Percentiles rank a stretch among this genome's conserved stretches.
These are phyloP conservation scores for Drosophila fulvimacula DNA, from an alignment of 2,888 invertebrate genomes.

Conservation along the genomic window DNA sequence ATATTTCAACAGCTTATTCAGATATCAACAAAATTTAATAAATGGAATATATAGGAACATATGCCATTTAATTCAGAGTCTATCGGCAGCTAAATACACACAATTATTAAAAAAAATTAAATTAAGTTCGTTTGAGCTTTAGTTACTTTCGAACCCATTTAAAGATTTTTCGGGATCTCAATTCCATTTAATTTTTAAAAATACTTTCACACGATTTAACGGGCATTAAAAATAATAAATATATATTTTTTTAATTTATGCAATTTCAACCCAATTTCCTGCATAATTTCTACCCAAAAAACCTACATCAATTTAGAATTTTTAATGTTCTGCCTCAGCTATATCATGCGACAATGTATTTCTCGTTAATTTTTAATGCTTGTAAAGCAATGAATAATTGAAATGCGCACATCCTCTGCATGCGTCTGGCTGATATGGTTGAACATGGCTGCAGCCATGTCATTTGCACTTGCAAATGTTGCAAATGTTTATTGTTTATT, in stretches of 20 bases:
- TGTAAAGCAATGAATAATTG: background rate
- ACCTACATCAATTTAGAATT: background rate
- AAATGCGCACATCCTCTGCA: background rate
- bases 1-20: no score
- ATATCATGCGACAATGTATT: background rate
- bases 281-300: background rate
- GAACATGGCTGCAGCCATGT: constrained; percentile 1
- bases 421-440: constrained; percentile 1
- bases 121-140: no score
- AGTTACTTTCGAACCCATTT: no score
- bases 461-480: constrained; percentile 9
- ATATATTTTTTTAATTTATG: background rate
- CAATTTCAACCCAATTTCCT: no score
- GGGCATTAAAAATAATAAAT: no score
- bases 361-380: background rate
- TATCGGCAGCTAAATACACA: no score
- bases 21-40: no score
- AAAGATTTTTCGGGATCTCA: no score
- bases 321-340: background rate
- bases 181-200: no score
- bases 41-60: no score
- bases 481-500: constrained; percentile 1
- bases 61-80: no score
- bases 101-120: no score
- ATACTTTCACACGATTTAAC: background rate